Percentiles rank a stretch among this genome's conserved stretches.
Evolutionary conservation across 2,797 vertebrate species (phyloP).

Genomic region (Benthosema pterotum): DNA sequence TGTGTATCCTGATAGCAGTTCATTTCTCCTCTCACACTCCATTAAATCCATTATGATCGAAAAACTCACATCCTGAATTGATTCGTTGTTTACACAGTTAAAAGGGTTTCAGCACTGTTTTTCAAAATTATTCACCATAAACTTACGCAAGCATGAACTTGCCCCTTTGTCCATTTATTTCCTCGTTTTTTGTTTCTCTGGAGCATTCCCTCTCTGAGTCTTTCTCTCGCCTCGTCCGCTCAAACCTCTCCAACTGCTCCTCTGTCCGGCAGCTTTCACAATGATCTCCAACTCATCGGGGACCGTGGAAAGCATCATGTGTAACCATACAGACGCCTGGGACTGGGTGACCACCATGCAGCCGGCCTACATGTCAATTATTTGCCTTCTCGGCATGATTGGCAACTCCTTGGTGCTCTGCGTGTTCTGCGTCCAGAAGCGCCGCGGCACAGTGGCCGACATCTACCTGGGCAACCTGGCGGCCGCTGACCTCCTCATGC

Average conservation of each 20-base stretch:
- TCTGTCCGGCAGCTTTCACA: constrained; percentile 13
- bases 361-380: constrained; percentile 84
- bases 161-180: too few relatives aligned
- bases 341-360: constrained; percentile 80
- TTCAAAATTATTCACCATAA: background rate
- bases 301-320: constrained; percentile 51
- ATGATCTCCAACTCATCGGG: constrained; percentile 30
- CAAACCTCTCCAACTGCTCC: constrained; percentile 2
- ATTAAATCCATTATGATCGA: constrained; percentile 40
- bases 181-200: background rate
- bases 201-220: background rate
- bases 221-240: background rate
- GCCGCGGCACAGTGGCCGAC: constrained; percentile 84
- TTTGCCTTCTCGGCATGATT: constrained; percentile 80
- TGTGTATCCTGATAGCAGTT: constrained; percentile 2
- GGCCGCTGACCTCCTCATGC: constrained; percentile 83
- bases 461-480: constrained; percentile 90
- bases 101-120: constrained; percentile 32
- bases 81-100: constrained; percentile 39
- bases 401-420: constrained; percentile 88
- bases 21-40: constrained; percentile 32
- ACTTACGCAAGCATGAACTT: background rate
- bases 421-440: constrained; percentile 83
- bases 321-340: constrained; percentile 66
- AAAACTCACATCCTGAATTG: constrained; percentile 9